Evolutionary conservation across 2,113 vertebrate species (phyloP).

Genomic region (Lagopus leucura): DNA sequence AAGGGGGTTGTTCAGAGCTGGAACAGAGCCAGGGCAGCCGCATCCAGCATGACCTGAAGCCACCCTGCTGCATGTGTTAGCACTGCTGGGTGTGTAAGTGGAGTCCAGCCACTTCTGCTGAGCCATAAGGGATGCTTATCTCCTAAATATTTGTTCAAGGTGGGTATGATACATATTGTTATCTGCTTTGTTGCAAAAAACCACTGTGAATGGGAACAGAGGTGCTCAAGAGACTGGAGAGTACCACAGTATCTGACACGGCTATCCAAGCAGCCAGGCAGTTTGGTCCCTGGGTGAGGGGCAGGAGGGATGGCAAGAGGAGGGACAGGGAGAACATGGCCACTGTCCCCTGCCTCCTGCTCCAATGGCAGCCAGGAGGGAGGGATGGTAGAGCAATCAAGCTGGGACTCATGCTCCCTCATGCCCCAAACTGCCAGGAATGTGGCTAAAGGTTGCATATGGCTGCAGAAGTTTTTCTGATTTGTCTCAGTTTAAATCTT

Average conservation of each 20-base stretch:
- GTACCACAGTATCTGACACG: neutral
- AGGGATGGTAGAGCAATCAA: neutral
- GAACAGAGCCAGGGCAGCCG: neutral
- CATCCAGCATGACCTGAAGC: neutral
- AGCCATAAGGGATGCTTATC: neutral
- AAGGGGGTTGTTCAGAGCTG: neutral
- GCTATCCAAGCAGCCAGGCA: fast-evolving
- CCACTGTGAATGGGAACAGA: constrained; percentile 21
- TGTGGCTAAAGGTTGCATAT: neutral
- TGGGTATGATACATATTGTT: neutral
- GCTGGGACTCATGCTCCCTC: constrained; percentile 19
- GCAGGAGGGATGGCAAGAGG: neutral
- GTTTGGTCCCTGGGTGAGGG: neutral
- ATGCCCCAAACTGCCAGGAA: fast-evolving
- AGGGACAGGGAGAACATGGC: neutral
- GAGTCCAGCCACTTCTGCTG: neutral
- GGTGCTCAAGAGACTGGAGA: neutral
- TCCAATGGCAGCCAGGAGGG: neutral
- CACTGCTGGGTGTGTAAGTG: fast-evolving
- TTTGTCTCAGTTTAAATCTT: neutral
- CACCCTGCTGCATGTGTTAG: fast-evolving
- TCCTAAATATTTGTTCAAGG: constrained; percentile 5
- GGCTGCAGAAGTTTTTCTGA: neutral
- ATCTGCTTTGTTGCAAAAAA: constrained; percentile 10
- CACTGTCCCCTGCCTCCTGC: neutral